Conservation (phyloP, 2,113 vertebrate species). For the Motacilla tschutschensis region DNA sequence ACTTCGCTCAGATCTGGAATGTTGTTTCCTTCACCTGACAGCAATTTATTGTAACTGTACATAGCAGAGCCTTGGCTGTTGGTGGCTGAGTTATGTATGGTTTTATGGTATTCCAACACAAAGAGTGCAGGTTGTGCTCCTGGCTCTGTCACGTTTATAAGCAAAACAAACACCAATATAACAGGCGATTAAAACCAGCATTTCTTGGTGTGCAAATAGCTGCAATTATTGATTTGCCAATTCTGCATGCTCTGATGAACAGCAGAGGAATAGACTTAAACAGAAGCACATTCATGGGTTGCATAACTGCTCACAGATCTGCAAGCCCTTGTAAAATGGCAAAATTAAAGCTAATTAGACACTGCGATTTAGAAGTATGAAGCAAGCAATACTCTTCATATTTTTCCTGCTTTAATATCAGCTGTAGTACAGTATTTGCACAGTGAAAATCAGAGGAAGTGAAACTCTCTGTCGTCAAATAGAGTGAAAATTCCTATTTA, state of each 20-base stretch:
- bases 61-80: neutral
- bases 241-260: conserved; percentile 28
- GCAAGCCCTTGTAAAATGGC: conserved; percentile 25
- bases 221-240: conserved; percentile 52
- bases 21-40: conserved; percentile 56
- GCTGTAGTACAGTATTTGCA: neutral
- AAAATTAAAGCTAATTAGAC: conserved; percentile 49
- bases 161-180: conserved; percentile 29
- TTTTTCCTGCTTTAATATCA: conserved; percentile 14
- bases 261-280: conserved; percentile 36
- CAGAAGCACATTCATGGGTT: conserved; percentile 42
- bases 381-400: neutral
- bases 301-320: conserved; percentile 23
- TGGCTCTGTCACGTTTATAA: conserved; percentile 16
- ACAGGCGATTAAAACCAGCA: neutral
- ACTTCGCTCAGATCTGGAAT: conserved; percentile 33
- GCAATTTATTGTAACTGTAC: conserved; percentile 21
- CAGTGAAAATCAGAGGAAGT: neutral
- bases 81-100: neutral
- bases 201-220: conserved; percentile 33
- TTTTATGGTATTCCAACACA: conserved; percentile 17
- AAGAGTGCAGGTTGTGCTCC: neutral
- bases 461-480: neutral
- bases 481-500: neutral
- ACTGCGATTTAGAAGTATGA: conserved; percentile 21